Conservation (phyloP, 2,888 invertebrate species). For the Harpagoxenus sublaevis region DNA sequence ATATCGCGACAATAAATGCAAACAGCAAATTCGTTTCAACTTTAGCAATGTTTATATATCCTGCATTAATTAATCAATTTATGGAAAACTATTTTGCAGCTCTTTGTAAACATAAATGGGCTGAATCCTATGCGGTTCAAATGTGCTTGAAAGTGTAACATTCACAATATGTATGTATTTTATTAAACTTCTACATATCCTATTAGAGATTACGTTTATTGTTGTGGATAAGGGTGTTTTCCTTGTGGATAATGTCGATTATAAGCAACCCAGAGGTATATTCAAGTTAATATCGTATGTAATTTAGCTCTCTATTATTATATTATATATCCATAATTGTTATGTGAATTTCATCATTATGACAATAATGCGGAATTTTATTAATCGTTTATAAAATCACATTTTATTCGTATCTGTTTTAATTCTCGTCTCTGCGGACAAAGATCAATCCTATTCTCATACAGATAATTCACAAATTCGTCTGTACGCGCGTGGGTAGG, state of each 20-base stretch:
- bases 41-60: neutral
- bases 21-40: neutral
- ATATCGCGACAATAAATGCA: neutral
- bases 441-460: conserved; percentile 24
- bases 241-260: neutral
- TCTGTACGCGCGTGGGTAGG: neutral
- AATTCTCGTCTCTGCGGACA: neutral
- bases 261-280: neutral
- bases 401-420: neutral
- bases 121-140: neutral
- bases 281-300: conserved; percentile 21
- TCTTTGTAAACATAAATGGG: neutral
- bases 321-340: conserved; percentile 20
- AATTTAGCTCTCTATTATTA: conserved; percentile 21
- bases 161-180: neutral
- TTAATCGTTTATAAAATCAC: neutral
- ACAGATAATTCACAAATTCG: conserved; percentile 22
- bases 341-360: neutral
- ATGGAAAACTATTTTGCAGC: neutral
- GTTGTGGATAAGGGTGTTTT: conserved; percentile 5
- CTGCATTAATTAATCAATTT: neutral
- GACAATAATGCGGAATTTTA: neutral
- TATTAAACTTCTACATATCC: neutral
- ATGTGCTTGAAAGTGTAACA: neutral
- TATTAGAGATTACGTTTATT: neutral